These are phyloP conservation scores for Oeneis ivallda DNA, from an alignment of 2,888 invertebrate species.

Conservation along the genomic window DNA sequence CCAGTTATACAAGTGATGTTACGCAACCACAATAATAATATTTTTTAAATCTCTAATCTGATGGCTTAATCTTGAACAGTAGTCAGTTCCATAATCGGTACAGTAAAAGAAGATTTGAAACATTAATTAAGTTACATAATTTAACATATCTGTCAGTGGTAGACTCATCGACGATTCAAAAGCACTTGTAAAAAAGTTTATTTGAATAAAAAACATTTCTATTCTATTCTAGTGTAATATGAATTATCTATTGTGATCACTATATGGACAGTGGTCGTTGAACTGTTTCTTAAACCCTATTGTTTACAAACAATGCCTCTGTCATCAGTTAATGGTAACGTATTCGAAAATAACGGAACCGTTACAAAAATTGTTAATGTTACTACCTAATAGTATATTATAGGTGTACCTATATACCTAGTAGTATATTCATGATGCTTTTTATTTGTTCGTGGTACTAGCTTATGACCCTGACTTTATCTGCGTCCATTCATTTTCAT, in stretches of 20 bases:
- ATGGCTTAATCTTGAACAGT: conserved; percentile 16
- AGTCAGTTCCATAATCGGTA: background rate
- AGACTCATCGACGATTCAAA: too few species aligned
- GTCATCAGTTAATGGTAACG: conserved; percentile 26
- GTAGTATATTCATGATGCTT: background rate
- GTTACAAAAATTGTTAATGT: background rate
- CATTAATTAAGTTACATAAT: conserved; percentile 17
- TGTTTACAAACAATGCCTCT: conserved; percentile 42
- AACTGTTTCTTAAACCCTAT: conserved; percentile 32
- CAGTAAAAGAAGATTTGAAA: background rate
- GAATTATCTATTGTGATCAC: conserved; percentile 26
- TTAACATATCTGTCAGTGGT: conserved; percentile 7
- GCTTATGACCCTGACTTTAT: too few species aligned
- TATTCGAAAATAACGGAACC: conserved; percentile 18
- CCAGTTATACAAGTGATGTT: conserved; percentile 20
- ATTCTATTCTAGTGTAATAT: too few species aligned
- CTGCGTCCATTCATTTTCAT: too few species aligned
- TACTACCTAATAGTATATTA: background rate
- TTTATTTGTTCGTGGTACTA: background rate
- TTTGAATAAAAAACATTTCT: too few species aligned
- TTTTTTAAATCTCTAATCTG: conserved; percentile 3
- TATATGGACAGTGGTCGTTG: conserved; percentile 30
- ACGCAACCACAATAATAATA: conserved; percentile 13
- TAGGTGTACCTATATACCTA: too few species aligned
- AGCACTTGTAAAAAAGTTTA: too few species aligned